These are phyloP conservation scores for Zaprionus camerounensis DNA, from an alignment of 1,140 invertebrate species.

Conservation along the genomic window DNA sequence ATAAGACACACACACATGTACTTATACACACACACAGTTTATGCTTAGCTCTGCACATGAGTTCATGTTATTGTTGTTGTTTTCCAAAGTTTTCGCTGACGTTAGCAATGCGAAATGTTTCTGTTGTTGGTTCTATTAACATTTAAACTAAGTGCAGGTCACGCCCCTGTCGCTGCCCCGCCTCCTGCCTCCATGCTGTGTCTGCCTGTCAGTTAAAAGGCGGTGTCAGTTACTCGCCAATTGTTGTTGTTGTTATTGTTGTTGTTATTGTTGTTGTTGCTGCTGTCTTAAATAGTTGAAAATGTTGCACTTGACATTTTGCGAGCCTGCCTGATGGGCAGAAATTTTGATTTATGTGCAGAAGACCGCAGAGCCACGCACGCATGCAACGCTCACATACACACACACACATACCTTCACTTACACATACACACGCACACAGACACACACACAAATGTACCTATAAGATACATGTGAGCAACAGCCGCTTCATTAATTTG, in stretches of 20 bases:
- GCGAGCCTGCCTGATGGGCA: conserved; percentile 59
- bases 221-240: conserved; percentile 59
- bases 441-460: conserved; percentile 20
- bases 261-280: neutral
- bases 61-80: conserved; percentile 24
- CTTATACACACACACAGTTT: conserved; percentile 22
- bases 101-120: conserved; percentile 44
- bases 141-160: conserved; percentile 50
- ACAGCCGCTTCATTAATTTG: conserved; percentile 72
- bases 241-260: conserved; percentile 33
- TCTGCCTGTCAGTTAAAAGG: conserved; percentile 1
- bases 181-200: neutral
- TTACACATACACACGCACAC: neutral
- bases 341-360: conserved; percentile 72
- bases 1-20: conserved; percentile 10
- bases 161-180: neutral
- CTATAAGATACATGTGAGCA: conserved; percentile 39
- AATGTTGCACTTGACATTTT: conserved; percentile 63
- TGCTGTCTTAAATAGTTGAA: conserved; percentile 59
- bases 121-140: conserved; percentile 64
- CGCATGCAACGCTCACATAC: conserved; percentile 10
- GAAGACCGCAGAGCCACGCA: conserved; percentile 20
- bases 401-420: conserved; percentile 13
- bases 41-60: conserved; percentile 51
- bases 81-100: conserved; percentile 67